Evolutionary conservation across 2,888 invertebrate species (phyloP), one percentile per base, ranked within the genome.

Genomic region (Pinctada fucata): DNA sequence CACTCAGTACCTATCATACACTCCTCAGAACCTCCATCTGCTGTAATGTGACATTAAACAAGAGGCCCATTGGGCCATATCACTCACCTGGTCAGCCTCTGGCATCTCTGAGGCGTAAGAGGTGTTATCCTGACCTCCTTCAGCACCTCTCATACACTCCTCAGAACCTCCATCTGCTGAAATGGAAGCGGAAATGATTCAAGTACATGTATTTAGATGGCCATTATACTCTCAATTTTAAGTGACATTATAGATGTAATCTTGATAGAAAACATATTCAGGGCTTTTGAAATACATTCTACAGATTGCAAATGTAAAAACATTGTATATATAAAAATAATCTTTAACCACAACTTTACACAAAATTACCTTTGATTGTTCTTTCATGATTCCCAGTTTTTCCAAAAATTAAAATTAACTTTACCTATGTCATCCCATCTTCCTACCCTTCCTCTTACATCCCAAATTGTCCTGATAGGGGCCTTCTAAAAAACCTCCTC

Each of bases 11-110:
- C 76, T 6, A 65, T 48, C 5, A 66, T 16, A 89, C 79, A 79
- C 84, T 83, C 89, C 88, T 88, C 13, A 86, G 87, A 48, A 88
- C 88, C 76, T 83, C 4, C 67, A 67, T 67, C 45, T 31, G 16
- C 67, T 67, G 67, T 31, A 31, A 31, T 31, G 31, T 31, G 31
- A 31, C 31, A 31, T 31, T 31, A 31, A 31, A 31, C 31, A 31
- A 31, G 31, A 31, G 31, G 31, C 31, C 31, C 31, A 31, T 31
- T 31, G 31, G 31, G 31, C 31, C 31, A 31, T 31, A 31, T 49
- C 3, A 67, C 52, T 5, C 10, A 78, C 78, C 78, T 78, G 78
- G 71, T 78, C 78, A 71, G 74, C 75, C 45, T 78, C 74, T 4
- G 75, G 74, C 75, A 78, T 78, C 66, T 78, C 78, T 13, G 75